Percentiles rank a stretch among this genome's conserved stretches.
Conservation (phyloP, 1,140 invertebrate species). For the Aethina tumida region DNA sequence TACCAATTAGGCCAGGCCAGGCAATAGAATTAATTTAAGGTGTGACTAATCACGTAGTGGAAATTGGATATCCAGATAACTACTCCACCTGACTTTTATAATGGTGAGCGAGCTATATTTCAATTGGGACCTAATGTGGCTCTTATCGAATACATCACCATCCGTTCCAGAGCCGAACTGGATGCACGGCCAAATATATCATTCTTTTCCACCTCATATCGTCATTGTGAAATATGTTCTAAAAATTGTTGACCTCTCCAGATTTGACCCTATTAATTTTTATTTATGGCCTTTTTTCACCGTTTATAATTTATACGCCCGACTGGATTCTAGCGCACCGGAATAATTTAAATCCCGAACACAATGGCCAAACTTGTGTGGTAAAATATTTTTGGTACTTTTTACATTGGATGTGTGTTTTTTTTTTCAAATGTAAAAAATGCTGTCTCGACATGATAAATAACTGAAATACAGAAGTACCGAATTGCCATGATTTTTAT, state of each 20-base stretch:
- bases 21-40: too few species aligned
- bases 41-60: too few species aligned
- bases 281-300: slow-evolving; percentile 16
- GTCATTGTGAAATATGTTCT: slow-evolving; percentile 14
- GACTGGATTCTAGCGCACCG: too few species aligned
- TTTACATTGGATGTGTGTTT: slow-evolving; percentile 1
- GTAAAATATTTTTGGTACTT: too few species aligned
- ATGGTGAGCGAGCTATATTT: slow-evolving; percentile 11
- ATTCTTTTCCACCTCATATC: slow-evolving; percentile 17
- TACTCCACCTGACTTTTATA: slow-evolving; percentile 12
- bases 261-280: slow-evolving; percentile 21
- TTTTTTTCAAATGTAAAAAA: too few species aligned
- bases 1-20: too few species aligned
- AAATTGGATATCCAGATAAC: too few species aligned
- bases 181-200: slow-evolving; percentile 13
- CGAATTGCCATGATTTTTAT: too few species aligned
- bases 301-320: slow-evolving; percentile 11
- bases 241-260: slow-evolving; percentile 21
- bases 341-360: slow-evolving; percentile 1
- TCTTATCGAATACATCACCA: slow-evolving; percentile 16
- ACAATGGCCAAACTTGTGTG: slow-evolving; percentile 1
- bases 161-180: slow-evolving; percentile 6
- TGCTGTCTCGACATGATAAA: too few species aligned
- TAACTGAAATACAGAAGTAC: too few species aligned
- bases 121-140: slow-evolving; percentile 9